Conservation (phyloP, 2,888 invertebrate species). For the Ditula angustiorana region DNA sequence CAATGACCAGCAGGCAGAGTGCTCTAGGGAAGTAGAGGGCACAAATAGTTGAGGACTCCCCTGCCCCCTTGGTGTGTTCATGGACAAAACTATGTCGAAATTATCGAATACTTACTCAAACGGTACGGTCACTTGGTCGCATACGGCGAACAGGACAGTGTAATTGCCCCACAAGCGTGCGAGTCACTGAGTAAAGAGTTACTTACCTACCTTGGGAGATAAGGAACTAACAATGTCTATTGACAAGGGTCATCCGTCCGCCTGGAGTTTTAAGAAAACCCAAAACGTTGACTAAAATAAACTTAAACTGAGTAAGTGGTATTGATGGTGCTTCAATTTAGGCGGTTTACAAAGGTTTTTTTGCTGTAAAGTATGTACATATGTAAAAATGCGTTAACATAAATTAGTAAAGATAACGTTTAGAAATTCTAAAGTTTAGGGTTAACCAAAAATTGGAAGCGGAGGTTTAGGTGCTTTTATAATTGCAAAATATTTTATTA, state of each 20-base stretch:
- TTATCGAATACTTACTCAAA: too few species aligned
- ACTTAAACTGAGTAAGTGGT: neutral
- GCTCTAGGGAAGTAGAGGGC: too few species aligned
- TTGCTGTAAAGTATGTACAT: too few species aligned
- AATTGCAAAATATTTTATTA: too few species aligned
- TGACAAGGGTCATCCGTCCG: conserved; percentile 18
- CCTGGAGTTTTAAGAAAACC: conserved; percentile 12
- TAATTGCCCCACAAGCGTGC: neutral
- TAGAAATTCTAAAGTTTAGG: neutral
- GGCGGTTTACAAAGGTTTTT: too few species aligned
- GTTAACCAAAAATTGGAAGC: neutral
- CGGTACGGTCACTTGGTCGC: neutral
- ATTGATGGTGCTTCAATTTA: neutral
- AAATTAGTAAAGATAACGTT: neutral
- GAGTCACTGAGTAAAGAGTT: conserved; percentile 18
- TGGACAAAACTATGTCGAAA: too few species aligned
- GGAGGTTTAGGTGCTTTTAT: neutral
- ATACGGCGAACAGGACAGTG: too few species aligned
- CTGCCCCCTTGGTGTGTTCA: too few species aligned
- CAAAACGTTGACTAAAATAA: neutral
- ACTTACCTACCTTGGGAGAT: conserved; percentile 13
- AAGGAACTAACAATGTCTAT: conserved; percentile 22
- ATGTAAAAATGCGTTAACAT: neutral
- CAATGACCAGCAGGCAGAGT: too few species aligned
- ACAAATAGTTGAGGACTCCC: too few species aligned